phyloP scores from a whole-genome alignment of 2,113 vertebrate species.

The Murina feae region DNA sequence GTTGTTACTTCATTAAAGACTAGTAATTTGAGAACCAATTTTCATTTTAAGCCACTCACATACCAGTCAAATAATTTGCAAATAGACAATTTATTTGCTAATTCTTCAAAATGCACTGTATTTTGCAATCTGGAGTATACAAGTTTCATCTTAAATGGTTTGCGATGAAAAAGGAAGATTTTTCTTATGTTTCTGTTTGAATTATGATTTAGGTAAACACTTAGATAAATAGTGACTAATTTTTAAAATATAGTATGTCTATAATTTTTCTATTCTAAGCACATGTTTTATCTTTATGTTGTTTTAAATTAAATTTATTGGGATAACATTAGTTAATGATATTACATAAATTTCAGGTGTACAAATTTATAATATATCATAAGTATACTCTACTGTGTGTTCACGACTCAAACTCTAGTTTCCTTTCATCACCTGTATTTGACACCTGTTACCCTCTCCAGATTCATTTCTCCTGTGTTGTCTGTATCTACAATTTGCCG shows the following conservation, averaged over 20 bases:
- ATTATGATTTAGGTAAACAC: background rate
- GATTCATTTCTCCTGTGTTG: background rate
- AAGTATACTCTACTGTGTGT: no score
- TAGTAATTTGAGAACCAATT: constrained; percentile 12
- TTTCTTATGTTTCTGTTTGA: background rate
- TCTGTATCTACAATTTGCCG: background rate
- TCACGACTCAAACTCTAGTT: background rate
- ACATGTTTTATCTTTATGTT: background rate
- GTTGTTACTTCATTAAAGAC: constrained; percentile 30
- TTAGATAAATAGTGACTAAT: background rate
- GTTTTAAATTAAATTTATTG: background rate
- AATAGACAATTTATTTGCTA: background rate
- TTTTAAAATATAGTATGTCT: background rate
- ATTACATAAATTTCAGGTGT: background rate
- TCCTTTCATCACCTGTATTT: background rate
- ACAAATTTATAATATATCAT: background rate
- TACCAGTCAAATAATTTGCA: constrained; percentile 10
- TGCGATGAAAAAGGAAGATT: background rate
- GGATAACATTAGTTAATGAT: background rate
- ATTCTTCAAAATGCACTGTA: background rate
- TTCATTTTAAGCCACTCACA: constrained; percentile 34
- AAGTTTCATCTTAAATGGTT: background rate
- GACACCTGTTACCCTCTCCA: no score
- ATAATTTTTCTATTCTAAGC: background rate
- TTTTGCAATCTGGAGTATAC: background rate